Base-by-base conservation (phyloP, 2,113 vertebrate genomes). In the Plestiodon gilberti region DNA sequence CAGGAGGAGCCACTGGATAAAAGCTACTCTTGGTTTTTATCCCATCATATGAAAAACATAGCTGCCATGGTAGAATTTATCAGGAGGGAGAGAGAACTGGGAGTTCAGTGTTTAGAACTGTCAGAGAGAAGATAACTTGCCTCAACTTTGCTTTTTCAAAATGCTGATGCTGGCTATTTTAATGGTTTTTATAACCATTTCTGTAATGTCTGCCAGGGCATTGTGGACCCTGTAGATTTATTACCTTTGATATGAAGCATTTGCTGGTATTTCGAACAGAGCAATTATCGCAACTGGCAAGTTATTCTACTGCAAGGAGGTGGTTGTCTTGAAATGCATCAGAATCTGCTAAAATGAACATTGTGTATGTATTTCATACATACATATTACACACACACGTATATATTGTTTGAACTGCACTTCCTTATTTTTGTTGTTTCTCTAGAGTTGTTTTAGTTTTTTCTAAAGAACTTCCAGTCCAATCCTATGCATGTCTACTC, bases 291-390 rank as follows among this genome's bases (percentile, higher is more conserved):
- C 83, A 17, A 67, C 85, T 0, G 13, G 33, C 23, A 0, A 1
- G 22, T 80, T 65, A 80, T 43, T 40, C 59, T 30, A 43, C 14
- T 40, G 59, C 15, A 52, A 78, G 0, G 43, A 0, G 57, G 52
- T 4, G 76, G 76, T 15, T 0, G n/a, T 14, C 7, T 25, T 81
- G 71, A 0, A 59, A 14, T 0, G 30, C 65, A 1, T 52, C 79
- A 52, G 4, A 25, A 14, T 0, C 5, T 13, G 0, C 25, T 1
- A 73, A 4, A 80, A 80, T 15, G 38, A n/a, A n/a, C 20, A 15
- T 30, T 30, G 43, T 38, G 0, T 0, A n/a, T 25, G 59, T 3
- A 0, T 9, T 40, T 0, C 52, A 61, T n/a, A n/a, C n/a, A n/a
- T n/a, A n/a, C n/a, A n/a, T n/a, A n/a, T n/a, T n/a, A n/a, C n/a